A percentile compares a stretch with the other conserved stretches of the same genome.
Conservation (phyloP, 2,888 invertebrate species). For the Apotomis capreana region DNA sequence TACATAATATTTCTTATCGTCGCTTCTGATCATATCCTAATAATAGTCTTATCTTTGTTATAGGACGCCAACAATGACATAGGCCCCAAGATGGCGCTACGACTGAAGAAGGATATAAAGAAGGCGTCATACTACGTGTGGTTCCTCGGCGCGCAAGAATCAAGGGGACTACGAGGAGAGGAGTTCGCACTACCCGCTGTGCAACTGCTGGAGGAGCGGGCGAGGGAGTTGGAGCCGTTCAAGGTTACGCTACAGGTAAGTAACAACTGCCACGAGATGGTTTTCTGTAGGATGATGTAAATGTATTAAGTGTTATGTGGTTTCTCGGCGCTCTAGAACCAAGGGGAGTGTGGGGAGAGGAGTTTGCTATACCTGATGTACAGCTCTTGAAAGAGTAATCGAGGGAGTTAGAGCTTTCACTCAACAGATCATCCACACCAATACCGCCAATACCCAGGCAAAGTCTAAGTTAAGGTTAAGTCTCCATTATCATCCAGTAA, state of each 20-base stretch:
- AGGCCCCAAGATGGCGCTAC: constrained; percentile 87
- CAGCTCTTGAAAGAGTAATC: constrained; percentile 93
- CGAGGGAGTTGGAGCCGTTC: constrained; percentile 93
- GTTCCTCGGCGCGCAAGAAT: constrained; percentile 98
- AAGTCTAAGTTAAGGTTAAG: no score
- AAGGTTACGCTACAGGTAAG: constrained; percentile 93
- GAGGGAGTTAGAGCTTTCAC: constrained; percentile 92
- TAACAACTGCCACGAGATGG: constrained; percentile 62
- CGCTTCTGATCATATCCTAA: not conserved
- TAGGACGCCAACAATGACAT: constrained; percentile 75
- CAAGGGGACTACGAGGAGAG: constrained; percentile 92
- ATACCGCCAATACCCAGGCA: no score
- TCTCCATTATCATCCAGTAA: no score
- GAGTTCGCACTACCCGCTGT: constrained; percentile 94
- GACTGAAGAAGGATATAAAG: constrained; percentile 93
- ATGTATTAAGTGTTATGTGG: constrained; percentile 95
- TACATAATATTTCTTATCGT: not conserved
- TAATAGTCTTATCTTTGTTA: constrained; percentile 51
- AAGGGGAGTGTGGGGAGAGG: constrained; percentile 92
- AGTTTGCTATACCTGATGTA: constrained; percentile 93
- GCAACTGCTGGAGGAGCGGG: constrained; percentile 91
- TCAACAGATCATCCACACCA: constrained; percentile 84
- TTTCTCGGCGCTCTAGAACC: constrained; percentile 97
- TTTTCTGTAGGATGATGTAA: constrained; percentile 88
- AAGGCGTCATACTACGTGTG: constrained; percentile 96